Base-by-base conservation (phyloP, 2,888 invertebrate species). In the Scaptomyza reducta region DNA sequence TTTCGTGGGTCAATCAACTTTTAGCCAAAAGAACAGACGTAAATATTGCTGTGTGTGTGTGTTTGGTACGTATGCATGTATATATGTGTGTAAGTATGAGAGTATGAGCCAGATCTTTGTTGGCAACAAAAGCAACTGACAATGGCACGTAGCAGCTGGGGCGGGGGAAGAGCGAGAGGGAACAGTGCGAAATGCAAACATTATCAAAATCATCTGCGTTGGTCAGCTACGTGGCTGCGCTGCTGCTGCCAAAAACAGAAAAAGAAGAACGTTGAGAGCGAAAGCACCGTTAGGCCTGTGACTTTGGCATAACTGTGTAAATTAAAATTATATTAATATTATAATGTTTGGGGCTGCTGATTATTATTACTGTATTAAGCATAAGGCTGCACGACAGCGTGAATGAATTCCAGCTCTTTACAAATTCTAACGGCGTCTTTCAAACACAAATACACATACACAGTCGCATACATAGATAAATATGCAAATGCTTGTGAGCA, bases 101-200 rank as follows among this genome's bases (percentile, higher is more conserved):
- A 35, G 70, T 70, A 70, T 80, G 84, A 77, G 74, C 70, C 77
- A 76, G 70, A 81, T 81, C 84, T 75, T 84, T 83, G 80, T 84
- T 75, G 86, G 50, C 87, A 80, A 86, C 77, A 83, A 85, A 79
- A 80, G 69, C 69, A 69, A 61, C 53, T 38, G 50, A 55, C 62
- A 69, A 71, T 57, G 54, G 68, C 77, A 75, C 72, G 77, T 59
- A 74, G 47, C 61, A 61, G 61, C 41, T 42, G 49, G 29, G 29
- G 50, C 16, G 16, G 10, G 35, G 31, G 33, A 35, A 27, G 50
- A 33, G 38, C 22, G 14, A n/a, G 2, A 9, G 45, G 40, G 44
- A 18, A 54, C 45, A 65, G 78, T 85, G 84, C 77, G 83, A 84
- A 84, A 85, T 87, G 87, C 87, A 86, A 80, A 85, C 86, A 86